Conservation (phyloP, 2,113 vertebrate species). For the Erpornis zantholeuca region DNA sequence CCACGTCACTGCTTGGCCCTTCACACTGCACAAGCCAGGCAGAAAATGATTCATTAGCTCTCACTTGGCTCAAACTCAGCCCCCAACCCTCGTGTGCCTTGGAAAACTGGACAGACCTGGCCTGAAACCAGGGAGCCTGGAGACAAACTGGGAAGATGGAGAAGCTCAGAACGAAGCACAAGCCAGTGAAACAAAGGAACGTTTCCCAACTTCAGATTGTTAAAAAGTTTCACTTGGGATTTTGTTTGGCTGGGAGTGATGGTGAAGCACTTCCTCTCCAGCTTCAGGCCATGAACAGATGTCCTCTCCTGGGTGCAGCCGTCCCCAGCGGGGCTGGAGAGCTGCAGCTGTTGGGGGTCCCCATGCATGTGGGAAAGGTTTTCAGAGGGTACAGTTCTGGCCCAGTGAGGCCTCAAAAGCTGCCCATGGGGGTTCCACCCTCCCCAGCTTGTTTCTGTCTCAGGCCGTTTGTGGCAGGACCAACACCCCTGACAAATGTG, state of each 20-base stretch:
- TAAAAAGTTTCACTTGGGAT: not conserved
- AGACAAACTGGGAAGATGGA: not conserved
- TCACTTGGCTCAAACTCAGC: not conserved
- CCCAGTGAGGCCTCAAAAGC: rapidly evolving
- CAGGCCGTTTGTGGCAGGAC: not conserved
- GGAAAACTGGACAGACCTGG: not conserved
- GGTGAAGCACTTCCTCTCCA: not conserved
- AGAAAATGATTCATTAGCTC: not conserved
- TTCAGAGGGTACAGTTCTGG: not conserved
- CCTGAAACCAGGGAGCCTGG: not conserved
- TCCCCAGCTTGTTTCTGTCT: not conserved
- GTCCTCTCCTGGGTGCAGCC: not conserved
- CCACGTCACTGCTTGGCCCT: not conserved
- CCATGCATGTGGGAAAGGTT: not conserved
- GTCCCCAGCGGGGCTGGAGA: not conserved
- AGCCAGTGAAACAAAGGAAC: not conserved
- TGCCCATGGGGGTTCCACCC: not conserved
- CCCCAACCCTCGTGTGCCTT: not conserved
- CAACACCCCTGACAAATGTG: rapidly evolving
- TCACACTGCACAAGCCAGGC: rapidly evolving
- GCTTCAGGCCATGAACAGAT: not conserved
- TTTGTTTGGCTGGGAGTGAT: not conserved
- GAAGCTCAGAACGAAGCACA: not conserved
- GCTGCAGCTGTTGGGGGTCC: not conserved
- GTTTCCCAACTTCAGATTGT: not conserved